phyloP scores from a whole-genome alignment of 2,113 vertebrate genomes.

The Podarcis raffonei region DNA sequence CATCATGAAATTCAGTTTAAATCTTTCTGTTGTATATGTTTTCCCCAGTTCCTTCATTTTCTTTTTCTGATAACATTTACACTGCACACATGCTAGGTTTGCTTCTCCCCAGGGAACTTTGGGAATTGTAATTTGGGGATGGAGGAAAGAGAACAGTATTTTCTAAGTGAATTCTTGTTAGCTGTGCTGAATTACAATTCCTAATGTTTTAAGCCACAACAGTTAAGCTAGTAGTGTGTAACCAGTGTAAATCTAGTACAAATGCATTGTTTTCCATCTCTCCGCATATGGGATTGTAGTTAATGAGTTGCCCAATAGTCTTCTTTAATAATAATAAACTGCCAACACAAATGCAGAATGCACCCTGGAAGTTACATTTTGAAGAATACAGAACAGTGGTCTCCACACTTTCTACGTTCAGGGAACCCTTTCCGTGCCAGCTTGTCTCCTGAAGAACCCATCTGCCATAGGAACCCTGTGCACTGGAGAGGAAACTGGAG shows the following conservation, averaged over 20 bases:
- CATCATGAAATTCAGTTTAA: background rate
- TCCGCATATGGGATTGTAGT: background rate
- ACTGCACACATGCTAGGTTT: background rate
- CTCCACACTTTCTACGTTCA: background rate
- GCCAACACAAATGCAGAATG: background rate
- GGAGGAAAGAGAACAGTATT: background rate
- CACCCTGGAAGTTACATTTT: background rate
- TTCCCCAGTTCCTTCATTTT: background rate
- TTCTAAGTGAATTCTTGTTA: background rate
- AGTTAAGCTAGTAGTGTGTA: background rate
- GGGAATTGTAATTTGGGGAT: background rate
- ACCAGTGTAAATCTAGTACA: background rate
- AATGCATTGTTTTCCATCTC: background rate
- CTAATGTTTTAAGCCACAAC: background rate
- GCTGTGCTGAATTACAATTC: background rate
- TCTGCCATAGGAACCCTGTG: background rate
- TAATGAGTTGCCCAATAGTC: too few species aligned
- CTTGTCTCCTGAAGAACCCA: background rate
- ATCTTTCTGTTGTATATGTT: background rate
- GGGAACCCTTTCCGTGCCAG: background rate
- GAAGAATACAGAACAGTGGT: background rate
- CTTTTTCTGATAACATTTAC: too few species aligned
- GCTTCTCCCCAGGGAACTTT: background rate
- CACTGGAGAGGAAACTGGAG: background rate
- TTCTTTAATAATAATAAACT: background rate